These are phyloP conservation scores for Drosophila diplacantha DNA, from an alignment of 2,888 invertebrate genomes.

Conservation along the genomic window DNA sequence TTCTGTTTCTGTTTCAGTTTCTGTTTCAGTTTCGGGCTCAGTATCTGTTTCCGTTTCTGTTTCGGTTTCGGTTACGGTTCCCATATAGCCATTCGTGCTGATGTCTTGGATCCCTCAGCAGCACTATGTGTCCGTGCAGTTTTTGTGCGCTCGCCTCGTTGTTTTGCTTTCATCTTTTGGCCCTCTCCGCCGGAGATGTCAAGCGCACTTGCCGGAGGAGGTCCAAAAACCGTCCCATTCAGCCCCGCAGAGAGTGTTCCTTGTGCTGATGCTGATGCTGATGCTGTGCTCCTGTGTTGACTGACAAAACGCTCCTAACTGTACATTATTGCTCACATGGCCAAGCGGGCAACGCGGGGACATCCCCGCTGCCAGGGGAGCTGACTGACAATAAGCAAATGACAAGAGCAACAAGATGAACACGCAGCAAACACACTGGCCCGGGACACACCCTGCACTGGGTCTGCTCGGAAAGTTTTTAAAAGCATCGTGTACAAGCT, in stretches of 20 bases:
- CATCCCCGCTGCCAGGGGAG: conserved; percentile 13
- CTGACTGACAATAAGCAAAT: conserved; percentile 32
- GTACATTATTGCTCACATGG: conserved; percentile 51
- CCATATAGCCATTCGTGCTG: conserved; percentile 7
- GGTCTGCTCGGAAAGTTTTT: conserved; percentile 14
- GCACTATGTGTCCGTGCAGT: conserved; percentile 14
- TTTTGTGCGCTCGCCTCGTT: conserved; percentile 9
- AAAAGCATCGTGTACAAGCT: conserved; percentile 23
- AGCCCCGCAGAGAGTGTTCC: conserved; percentile 20
- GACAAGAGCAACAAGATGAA: conserved; percentile 31
- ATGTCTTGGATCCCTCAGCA: conserved; percentile 10
- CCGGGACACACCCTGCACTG: not conserved
- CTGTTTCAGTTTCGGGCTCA: conserved; percentile 12
- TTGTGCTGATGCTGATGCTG: conserved; percentile 21
- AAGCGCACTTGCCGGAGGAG: conserved; percentile 34
- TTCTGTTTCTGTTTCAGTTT: conserved; percentile 5
- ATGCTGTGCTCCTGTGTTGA: conserved; percentile 10
- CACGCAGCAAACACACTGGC: conserved; percentile 16
- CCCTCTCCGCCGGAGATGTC: conserved; percentile 30
- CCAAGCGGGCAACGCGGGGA: conserved; percentile 18
- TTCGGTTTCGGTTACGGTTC: conserved; percentile 12
- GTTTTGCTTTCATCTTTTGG: conserved; percentile 31
- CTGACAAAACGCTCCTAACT: conserved; percentile 58
- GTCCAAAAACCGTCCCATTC: conserved; percentile 3
- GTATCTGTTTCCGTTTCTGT: conserved; percentile 6